phyloP scores from a whole-genome alignment of 2,888 invertebrate species.

The Arrhopalites spinosus region DNA sequence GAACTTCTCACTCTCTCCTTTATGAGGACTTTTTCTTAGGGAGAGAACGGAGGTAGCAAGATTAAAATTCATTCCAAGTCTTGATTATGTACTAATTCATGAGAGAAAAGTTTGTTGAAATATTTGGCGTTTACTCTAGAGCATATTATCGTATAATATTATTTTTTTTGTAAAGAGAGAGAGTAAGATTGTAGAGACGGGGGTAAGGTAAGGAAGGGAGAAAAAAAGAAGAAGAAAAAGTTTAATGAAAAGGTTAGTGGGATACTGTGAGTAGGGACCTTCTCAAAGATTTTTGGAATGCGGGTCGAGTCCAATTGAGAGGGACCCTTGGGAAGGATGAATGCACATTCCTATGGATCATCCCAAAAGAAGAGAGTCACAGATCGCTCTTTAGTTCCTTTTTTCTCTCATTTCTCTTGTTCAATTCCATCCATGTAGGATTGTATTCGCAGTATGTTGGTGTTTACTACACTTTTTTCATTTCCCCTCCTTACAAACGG shows the following conservation, averaged over 20 bases:
- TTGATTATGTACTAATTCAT: slow-evolving; percentile 26
- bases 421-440: too few relatives aligned
- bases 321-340: slow-evolving; percentile 24
- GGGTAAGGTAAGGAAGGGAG: not conserved
- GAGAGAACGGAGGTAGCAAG: not conserved
- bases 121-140: not conserved
- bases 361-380: slow-evolving; percentile 29
- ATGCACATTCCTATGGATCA: slow-evolving; percentile 31
- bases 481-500: not conserved
- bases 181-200: not conserved
- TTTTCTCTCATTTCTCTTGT: too few relatives aligned
- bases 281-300: slow-evolving; percentile 37
- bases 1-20: not conserved
- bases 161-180: not conserved
- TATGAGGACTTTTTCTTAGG: not conserved
- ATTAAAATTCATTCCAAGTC: slow-evolving; percentile 6
- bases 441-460: too few relatives aligned
- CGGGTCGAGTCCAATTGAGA: slow-evolving; percentile 23
- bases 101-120: slow-evolving; percentile 3
- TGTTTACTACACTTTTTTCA: not conserved
- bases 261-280: slow-evolving; percentile 19
- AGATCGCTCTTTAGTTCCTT: slow-evolving; percentile 13
- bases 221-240: not conserved
- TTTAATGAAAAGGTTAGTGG: slow-evolving; percentile 33
- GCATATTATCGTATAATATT: not conserved